These are phyloP conservation scores for Ephestia elutella DNA, from an alignment of 1,140 invertebrate species.

Conservation along the genomic window DNA sequence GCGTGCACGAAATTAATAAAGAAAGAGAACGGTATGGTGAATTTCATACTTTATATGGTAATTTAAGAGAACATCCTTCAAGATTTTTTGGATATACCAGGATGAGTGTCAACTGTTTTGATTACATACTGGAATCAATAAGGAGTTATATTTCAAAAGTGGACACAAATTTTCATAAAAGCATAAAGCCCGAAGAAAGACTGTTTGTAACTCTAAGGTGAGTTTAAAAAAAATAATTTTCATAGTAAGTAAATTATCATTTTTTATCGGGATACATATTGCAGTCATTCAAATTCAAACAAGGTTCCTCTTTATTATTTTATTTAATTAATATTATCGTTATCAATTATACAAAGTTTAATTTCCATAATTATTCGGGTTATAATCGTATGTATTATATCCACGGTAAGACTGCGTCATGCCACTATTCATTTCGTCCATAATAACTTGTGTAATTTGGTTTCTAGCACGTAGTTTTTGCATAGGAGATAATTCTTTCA, in stretches of 20 bases:
- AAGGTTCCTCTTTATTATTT: conserved; percentile 9
- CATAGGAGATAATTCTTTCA: not conserved
- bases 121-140: too few species aligned
- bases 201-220: too few species aligned
- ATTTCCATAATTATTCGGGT: conserved; percentile 17
- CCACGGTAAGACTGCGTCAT: conserved; percentile 17
- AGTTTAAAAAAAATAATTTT: too few species aligned
- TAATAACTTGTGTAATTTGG: conserved; percentile 20
- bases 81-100: too few species aligned
- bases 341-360: conserved; percentile 14
- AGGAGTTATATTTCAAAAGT: too few species aligned
- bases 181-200: too few species aligned
- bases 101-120: too few species aligned
- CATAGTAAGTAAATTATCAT: conserved; percentile 2
- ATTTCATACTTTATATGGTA: too few species aligned
- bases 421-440: conserved; percentile 22
- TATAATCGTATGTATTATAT: conserved; percentile 17
- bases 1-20: too few species aligned
- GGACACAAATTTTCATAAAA: too few species aligned
- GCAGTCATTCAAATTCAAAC: conserved; percentile 5
- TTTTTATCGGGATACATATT: not conserved
- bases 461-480: not conserved
- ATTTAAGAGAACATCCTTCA: conserved; percentile 1
- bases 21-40: too few species aligned
- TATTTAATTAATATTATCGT: conserved; percentile 10